These are phyloP conservation scores for Plectropomus leopardus DNA, from an alignment of 2,113 vertebrate species.

Conservation along the genomic window DNA sequence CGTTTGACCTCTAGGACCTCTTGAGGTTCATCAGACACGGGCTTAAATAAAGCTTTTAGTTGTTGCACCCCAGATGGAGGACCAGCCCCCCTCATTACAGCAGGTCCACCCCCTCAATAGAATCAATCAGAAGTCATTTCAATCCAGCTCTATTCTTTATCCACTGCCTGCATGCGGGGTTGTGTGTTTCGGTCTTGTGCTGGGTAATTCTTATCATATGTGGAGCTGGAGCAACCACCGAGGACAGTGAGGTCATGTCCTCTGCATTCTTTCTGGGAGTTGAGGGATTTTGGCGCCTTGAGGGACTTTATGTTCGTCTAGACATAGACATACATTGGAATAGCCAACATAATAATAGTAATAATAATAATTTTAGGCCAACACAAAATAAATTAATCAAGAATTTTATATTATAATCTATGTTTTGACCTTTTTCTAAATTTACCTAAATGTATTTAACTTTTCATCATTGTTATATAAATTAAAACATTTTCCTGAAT, in stretches of 20 bases:
- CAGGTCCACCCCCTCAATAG: slow-evolving; percentile 23
- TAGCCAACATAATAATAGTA: neutral
- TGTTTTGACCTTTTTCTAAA: neutral
- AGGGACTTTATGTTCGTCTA: neutral
- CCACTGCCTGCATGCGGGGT: neutral
- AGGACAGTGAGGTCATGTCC: slow-evolving; percentile 3
- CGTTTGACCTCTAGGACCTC: slow-evolving; percentile 33
- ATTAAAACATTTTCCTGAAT: neutral
- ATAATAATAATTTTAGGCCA: neutral
- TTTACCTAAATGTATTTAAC: neutral
- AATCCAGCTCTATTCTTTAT: neutral
- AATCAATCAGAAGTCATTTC: slow-evolving; percentile 25
- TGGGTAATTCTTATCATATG: neutral
- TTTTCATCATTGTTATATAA: neutral
- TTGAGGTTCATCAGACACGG: slow-evolving; percentile 12
- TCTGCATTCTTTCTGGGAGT: neutral
- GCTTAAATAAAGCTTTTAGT: slow-evolving; percentile 35
- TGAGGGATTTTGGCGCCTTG: neutral
- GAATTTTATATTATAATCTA: neutral
- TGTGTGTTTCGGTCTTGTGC: slow-evolving; percentile 1
- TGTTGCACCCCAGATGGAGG: slow-evolving; percentile 18
- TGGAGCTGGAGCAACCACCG: neutral
- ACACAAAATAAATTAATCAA: neutral
- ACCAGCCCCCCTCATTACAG: slow-evolving; percentile 51
- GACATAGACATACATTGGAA: neutral